Base-by-base conservation (phyloP, 2,113 vertebrate genomes). In the Coracopsis vasa region DNA sequence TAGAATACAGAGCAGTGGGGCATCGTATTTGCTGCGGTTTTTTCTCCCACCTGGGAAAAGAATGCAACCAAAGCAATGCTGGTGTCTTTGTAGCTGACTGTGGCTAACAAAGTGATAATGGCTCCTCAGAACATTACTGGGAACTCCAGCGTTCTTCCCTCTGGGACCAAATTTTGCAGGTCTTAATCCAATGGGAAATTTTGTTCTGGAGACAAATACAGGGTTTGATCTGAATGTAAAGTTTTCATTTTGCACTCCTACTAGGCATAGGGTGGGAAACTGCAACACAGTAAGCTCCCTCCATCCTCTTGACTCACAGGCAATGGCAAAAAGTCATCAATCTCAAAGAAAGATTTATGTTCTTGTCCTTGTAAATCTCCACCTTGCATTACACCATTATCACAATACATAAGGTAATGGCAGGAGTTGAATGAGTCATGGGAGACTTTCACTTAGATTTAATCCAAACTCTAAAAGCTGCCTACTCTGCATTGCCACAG, bases 351-450 rank as follows among this genome's bases (percentile, higher is more conserved):
- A 75, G 83, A 91, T 94, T 95, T 94, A 93, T 94, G 28, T 56
- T 89, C 86, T 87, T 65, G 86, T 95, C 88, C 88, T 94, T 96
- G 96, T 80, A 91, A 84, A 94, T 92, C 66, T 45, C 89, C 82
- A 33, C 88, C 62, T 94, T 82, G 58, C 58, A 58, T 87, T 84
- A 75, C 80, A 81, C 92, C 56, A 11, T 96, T 93, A 92, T 84
- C 91, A 66, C 77, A 78, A 45, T 65, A 51, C 51, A 42, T 75
- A 91, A 96, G 85, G 86, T 86, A 91, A 89, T 75, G 69, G 73
- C 91, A 89, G 83, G 31, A 94, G 56, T 66, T 94, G 91, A 87
- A 89, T 13, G 42, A 96, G 80, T 86, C 88, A 72, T 72, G 56
- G 69, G 92, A 94, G 86, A 84, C 77, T 89, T 90, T 62, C 47